These are phyloP conservation scores for Eurois occulta DNA, from an alignment of 2,888 invertebrate species.

Conservation along the genomic window DNA sequence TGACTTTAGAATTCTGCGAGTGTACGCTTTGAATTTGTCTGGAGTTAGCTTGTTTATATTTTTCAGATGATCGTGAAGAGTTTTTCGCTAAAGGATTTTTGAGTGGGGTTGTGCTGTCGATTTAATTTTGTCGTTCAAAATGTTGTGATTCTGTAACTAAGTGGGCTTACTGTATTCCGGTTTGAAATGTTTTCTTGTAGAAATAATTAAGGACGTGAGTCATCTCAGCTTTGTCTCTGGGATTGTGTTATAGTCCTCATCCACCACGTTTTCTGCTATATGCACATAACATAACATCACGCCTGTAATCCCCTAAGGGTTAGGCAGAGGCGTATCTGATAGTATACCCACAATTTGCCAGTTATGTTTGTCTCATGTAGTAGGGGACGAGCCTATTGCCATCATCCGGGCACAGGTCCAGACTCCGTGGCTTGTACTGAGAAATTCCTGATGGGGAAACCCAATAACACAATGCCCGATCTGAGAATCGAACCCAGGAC, in stretches of 20 bases:
- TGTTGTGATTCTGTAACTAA: neutral
- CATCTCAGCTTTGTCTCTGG: neutral
- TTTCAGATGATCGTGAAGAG: constrained; percentile 39
- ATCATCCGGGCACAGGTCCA: too few relatives aligned
- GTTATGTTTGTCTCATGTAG: too few relatives aligned
- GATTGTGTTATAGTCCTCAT: neutral
- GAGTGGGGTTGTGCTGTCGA: neutral
- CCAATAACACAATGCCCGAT: too few relatives aligned
- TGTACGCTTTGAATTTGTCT: constrained; percentile 60
- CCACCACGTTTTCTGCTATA: neutral
- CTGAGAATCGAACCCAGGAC: too few relatives aligned
- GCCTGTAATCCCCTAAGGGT: too few relatives aligned
- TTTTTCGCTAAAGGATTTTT: constrained; percentile 24
- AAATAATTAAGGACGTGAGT: neutral
- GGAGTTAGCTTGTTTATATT: constrained; percentile 44
- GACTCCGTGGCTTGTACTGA: too few relatives aligned
- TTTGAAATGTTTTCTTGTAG: neutral
- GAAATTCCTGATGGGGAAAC: too few relatives aligned
- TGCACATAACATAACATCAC: too few relatives aligned
- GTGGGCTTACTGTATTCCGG: too few relatives aligned
- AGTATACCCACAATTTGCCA: too few relatives aligned
- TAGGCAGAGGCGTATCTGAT: too few relatives aligned
- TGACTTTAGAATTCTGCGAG: constrained; percentile 62
- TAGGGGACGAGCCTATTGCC: too few relatives aligned
- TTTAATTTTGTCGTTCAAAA: neutral